A percentile compares a stretch with the other conserved stretches of the same genome.
Conservation (phyloP, 2,888 invertebrate species). For the Cheilosia soror region DNA sequence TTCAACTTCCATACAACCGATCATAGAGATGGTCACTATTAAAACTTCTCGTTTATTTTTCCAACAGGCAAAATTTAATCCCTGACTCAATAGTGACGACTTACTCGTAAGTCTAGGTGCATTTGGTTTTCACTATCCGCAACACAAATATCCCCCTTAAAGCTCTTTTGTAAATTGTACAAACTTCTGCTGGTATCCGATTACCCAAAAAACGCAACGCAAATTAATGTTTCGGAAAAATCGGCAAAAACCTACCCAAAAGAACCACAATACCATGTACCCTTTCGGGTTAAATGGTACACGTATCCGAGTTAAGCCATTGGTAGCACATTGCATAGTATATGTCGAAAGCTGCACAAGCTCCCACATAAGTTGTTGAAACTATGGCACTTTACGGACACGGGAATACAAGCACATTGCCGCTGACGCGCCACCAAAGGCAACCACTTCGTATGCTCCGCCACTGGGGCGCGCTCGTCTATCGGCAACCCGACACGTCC, state of each 20-base stretch:
- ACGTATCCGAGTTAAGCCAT: conserved; percentile 47
- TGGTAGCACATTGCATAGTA: not conserved
- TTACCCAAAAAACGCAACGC: conserved; percentile 8
- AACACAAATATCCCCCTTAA: too few species aligned
- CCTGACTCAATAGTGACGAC: too few species aligned
- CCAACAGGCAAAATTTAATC: too few species aligned
- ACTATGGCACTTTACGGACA: conserved; percentile 42
- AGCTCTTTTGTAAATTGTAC: too few species aligned
- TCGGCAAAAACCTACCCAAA: conserved; percentile 31
- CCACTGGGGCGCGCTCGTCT: conserved; percentile 14
- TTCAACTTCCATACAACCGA: too few species aligned
- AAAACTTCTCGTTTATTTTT: too few species aligned
- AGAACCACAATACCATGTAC: conserved; percentile 54
- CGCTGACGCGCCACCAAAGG: conserved; percentile 38
- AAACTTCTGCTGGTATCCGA: not conserved
- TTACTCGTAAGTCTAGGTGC: too few species aligned
- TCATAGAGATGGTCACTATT: too few species aligned
- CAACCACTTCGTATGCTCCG: conserved; percentile 36
- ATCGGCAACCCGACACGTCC: conserved; percentile 41
- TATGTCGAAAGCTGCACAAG: conserved; percentile 10
- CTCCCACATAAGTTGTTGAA: conserved; percentile 36
- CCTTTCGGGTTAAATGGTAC: conserved; percentile 54
- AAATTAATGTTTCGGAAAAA: conserved; percentile 48
- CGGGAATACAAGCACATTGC: conserved; percentile 1
- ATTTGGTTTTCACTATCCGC: too few species aligned